These are phyloP conservation scores for Balaenoptera acutorostrata DNA, from an alignment of 2,113 vertebrate genomes.

Conservation along the genomic window DNA sequence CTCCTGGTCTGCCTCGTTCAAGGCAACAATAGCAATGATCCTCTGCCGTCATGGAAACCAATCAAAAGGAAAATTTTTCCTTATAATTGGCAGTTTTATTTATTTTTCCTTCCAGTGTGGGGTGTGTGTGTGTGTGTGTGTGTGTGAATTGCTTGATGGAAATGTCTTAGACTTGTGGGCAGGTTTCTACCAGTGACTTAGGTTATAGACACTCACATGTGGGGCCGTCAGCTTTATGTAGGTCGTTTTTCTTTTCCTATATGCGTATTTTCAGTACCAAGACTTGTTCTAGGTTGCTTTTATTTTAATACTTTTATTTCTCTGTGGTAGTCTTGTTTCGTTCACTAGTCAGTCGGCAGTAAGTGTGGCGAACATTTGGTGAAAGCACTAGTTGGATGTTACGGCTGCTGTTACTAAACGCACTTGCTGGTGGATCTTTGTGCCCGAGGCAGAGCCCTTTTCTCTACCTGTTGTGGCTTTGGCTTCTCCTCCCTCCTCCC, in stretches of 20 bases:
- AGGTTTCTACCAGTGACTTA: neutral
- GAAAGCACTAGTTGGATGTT: neutral
- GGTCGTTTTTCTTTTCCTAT: neutral
- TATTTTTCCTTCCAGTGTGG: neutral
- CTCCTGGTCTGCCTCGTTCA: neutral
- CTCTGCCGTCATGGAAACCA: conserved; percentile 45
- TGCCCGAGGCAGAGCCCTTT: no score
- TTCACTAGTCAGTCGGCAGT: neutral
- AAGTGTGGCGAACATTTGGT: neutral
- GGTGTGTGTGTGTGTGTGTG: neutral
- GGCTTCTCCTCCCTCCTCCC: neutral
- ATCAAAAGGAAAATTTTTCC: neutral
- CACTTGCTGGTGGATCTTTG: neutral
- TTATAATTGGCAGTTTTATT: neutral
- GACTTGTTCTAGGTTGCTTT: neutral
- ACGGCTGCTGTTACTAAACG: fast-evolving
- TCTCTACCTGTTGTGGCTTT: neutral
- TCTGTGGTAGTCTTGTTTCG: neutral
- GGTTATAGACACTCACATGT: neutral
- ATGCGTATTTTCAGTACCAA: neutral
- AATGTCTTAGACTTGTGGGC: neutral
- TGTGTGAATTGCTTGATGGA: neutral
- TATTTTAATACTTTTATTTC: neutral
- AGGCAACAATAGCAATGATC: neutral
- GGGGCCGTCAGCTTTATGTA: neutral